phyloP scores from a whole-genome alignment of 2,113 vertebrate species.

The Psittacula cyanocephala region DNA sequence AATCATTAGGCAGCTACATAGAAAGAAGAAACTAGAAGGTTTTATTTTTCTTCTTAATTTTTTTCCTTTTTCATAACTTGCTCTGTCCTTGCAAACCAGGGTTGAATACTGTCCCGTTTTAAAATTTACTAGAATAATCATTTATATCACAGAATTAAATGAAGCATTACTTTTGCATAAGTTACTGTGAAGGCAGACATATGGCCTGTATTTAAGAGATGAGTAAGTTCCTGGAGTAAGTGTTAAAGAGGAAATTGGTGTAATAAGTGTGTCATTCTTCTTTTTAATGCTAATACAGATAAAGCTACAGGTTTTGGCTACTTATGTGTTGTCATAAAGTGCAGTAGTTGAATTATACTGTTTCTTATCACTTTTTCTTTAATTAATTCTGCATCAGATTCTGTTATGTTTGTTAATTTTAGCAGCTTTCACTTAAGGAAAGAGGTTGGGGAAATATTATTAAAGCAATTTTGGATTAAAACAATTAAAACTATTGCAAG shows the following conservation, averaged over 20 bases:
- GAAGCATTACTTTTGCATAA: background rate
- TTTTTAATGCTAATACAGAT: background rate
- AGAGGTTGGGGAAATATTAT: background rate
- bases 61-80: background rate
- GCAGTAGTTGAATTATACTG: background rate
- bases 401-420: background rate
- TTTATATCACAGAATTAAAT: background rate
- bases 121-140: background rate
- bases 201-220: background rate
- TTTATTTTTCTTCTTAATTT: background rate
- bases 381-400: background rate
- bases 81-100: background rate
- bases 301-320: background rate
- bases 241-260: background rate
- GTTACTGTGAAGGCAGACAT: background rate
- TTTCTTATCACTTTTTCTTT: background rate
- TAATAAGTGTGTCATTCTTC: constrained; percentile 1
- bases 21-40: background rate
- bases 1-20: background rate
- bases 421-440: background rate
- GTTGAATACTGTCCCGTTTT: background rate
- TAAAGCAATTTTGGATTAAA: background rate
- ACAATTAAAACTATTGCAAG: background rate
- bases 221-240: background rate
- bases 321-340: background rate